Evolutionary conservation across 2,113 vertebrate genomes (phyloP).

Genomic region (Grus americana): DNA sequence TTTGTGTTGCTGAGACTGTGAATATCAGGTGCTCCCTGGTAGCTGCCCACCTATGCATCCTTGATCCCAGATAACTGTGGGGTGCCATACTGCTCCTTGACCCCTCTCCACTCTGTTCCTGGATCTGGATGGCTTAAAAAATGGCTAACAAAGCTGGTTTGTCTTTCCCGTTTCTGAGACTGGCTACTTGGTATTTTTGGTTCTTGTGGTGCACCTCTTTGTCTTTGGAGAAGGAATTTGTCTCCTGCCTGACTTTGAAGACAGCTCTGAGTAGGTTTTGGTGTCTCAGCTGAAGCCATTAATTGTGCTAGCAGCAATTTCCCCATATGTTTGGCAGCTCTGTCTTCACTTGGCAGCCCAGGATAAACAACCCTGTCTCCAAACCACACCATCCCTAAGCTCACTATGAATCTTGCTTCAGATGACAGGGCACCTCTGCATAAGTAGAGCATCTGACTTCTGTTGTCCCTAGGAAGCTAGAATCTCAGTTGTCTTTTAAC

Average conservation of each 20-base stretch:
- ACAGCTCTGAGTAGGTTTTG: constrained; percentile 25
- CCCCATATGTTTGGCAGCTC: constrained; percentile 52
- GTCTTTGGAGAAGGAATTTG: neutral
- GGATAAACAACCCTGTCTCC: constrained; percentile 49
- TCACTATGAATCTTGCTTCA: constrained; percentile 60
- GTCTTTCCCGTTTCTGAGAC: neutral
- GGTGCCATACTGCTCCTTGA: neutral
- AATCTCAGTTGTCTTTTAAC: constrained; percentile 45
- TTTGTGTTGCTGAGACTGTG: neutral
- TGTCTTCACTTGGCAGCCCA: constrained; percentile 44
- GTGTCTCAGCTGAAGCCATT: constrained; percentile 39
- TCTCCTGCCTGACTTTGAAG: constrained; percentile 36
- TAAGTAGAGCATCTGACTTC: constrained; percentile 63
- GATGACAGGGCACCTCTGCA: constrained; percentile 54
- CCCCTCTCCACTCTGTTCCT: neutral
- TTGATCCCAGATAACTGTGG: fast-evolving
- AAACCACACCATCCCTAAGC: constrained; percentile 61
- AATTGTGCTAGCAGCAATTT: constrained; percentile 52
- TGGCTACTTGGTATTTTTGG: neutral
- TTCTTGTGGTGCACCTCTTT: neutral
- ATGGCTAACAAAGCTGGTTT: neutral
- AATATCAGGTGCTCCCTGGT: neutral
- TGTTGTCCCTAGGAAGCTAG: constrained; percentile 52
- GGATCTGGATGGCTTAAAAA: neutral
- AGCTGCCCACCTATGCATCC: neutral